Evolutionary conservation across 92 coral and sea anemone species (phyloP).

Genomic region (Nematostella vectensis): DNA sequence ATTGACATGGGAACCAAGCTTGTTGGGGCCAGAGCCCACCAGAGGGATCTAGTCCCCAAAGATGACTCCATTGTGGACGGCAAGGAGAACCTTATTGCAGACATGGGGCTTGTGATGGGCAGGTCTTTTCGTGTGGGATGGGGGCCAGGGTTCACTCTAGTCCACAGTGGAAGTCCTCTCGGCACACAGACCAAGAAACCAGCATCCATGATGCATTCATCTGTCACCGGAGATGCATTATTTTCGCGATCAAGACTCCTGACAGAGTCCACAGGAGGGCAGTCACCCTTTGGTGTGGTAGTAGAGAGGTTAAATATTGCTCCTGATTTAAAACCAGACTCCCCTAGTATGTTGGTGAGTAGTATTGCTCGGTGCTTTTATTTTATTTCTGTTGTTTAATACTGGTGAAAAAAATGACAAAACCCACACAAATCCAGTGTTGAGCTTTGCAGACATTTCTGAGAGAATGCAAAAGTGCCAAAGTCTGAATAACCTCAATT

Average conservation of each 20-base stretch:
- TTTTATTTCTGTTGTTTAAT: too few relatives aligned
- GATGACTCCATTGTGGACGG: conserved; percentile 53
- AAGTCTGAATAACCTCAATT: too few relatives aligned
- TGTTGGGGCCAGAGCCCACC: conserved; percentile 69
- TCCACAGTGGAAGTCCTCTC: conserved; percentile 57
- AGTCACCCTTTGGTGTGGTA: conserved; percentile 51
- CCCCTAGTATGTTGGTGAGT: conserved; percentile 53
- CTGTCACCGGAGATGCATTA: conserved; percentile 46
- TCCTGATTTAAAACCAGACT: conserved; percentile 28
- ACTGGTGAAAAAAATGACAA: too few relatives aligned
- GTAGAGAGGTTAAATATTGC: conserved; percentile 60
- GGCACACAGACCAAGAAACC: conserved; percentile 34
- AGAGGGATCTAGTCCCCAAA: conserved; percentile 79
- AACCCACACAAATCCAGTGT: too few relatives aligned
- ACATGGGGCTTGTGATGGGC: conserved; percentile 88
- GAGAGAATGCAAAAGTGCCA: too few relatives aligned
- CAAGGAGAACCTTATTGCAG: conserved; percentile 73
- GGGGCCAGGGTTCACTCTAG: conserved; percentile 91
- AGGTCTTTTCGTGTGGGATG: conserved; percentile 99
- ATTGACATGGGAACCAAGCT: conserved; percentile 79
- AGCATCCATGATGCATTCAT: conserved; percentile 20
- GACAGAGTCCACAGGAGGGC: conserved; percentile 23
- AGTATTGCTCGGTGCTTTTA: not conserved
- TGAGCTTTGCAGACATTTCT: too few relatives aligned
- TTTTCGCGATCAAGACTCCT: conserved; percentile 46